A percentile compares a stretch with the other conserved stretches of the same genome.
These are phyloP conservation scores for Yponomeuta evonymella DNA, from an alignment of 2,888 invertebrate genomes.

Conservation along the genomic window DNA sequence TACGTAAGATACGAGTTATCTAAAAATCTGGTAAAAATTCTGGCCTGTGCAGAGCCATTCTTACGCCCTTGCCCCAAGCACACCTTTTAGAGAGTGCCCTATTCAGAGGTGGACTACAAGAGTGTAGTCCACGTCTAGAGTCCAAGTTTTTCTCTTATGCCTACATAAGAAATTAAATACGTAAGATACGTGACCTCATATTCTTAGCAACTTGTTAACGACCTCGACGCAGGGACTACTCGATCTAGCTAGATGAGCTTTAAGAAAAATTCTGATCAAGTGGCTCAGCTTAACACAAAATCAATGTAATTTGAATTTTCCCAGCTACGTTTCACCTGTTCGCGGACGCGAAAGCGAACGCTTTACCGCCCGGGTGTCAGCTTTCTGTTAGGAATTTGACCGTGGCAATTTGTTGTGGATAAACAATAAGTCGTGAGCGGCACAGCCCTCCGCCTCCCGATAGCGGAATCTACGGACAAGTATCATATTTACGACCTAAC, in stretches of 20 bases:
- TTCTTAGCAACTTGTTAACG: not conserved
- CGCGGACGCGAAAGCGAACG: conserved; percentile 2
- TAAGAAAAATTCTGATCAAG: not conserved
- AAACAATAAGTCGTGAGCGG: conserved; percentile 68
- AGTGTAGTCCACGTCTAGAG: no score
- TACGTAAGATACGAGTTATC: no score
- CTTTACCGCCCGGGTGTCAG: conserved; percentile 37
- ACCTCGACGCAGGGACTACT: not conserved
- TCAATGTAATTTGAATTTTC: conserved; percentile 1
- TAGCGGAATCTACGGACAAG: conserved; percentile 54
- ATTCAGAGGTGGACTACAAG: no score
- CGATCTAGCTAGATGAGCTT: not conserved
- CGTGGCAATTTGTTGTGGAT: conserved; percentile 62
- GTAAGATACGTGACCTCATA: not conserved
- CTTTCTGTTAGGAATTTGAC: conserved; percentile 49
- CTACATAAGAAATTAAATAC: not conserved
- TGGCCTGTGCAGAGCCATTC: no score
- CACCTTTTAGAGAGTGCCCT: no score
- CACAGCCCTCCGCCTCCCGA: conserved; percentile 53
- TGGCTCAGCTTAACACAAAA: not conserved
- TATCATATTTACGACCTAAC: conserved; percentile 61
- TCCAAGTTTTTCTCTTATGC: not conserved
- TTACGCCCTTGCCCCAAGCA: no score
- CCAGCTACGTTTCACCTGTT: not conserved
- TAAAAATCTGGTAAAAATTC: no score